A percentile compares a stretch with the other conserved stretches of the same genome.
phyloP scores from a whole-genome alignment of 2,797 vertebrate species.

The Gymnothorax reevesii region DNA sequence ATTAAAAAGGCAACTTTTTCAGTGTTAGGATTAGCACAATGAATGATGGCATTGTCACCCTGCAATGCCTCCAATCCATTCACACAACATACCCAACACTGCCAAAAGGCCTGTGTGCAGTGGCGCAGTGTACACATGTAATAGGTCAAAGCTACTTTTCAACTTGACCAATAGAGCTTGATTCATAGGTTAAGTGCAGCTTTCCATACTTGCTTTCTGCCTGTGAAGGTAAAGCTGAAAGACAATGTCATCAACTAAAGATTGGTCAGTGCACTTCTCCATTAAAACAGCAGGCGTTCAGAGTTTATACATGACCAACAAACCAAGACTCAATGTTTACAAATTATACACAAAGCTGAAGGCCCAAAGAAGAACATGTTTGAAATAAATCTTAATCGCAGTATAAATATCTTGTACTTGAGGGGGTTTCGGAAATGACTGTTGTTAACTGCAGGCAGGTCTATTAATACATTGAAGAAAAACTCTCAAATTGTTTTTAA shows the following conservation, averaged over 20 bases:
- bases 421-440: neutral
- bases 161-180: neutral
- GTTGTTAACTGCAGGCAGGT: neutral
- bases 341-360: neutral
- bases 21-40: neutral
- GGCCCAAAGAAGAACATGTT: neutral
- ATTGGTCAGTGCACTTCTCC: neutral
- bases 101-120: neutral
- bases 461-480: neutral
- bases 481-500: neutral
- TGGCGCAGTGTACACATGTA: neutral
- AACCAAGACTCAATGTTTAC: neutral
- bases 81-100: neutral
- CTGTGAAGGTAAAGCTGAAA: neutral
- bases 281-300: neutral
- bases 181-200: neutral
- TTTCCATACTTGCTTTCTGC: neutral
- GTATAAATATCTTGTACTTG: neutral
- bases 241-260: neutral
- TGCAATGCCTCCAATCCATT: neutral
- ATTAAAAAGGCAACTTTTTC: neutral
- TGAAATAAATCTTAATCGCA: neutral
- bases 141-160: neutral
- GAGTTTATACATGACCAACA: neutral
- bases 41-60: neutral